A percentile compares a stretch with the other conserved stretches of the same genome.
phyloP scores from a whole-genome alignment of 2,888 invertebrate species.

The Cenopis cana region DNA sequence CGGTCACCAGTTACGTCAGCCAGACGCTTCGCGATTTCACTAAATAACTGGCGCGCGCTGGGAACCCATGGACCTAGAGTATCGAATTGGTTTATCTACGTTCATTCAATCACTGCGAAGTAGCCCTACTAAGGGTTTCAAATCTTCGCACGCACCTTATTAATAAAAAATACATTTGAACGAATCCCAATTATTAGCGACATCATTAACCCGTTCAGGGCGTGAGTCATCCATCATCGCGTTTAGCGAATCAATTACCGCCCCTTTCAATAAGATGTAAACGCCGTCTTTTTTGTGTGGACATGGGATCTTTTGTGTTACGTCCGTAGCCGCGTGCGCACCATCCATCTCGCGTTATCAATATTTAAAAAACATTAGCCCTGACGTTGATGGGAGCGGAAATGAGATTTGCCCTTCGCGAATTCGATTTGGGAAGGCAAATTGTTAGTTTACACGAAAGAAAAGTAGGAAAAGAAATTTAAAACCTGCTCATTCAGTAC shows the following conservation, averaged over 20 bases:
- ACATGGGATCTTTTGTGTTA: not conserved
- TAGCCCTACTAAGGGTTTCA: no score
- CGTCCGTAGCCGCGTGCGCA: conserved; percentile 66
- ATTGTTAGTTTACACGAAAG: conserved; percentile 11
- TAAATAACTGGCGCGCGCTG: no score
- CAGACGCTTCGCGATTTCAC: no score
- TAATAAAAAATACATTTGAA: conserved; percentile 28
- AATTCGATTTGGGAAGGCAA: conserved; percentile 19
- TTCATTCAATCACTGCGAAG: not conserved
- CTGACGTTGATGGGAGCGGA: conserved; percentile 57
- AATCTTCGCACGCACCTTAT: conserved; percentile 18
- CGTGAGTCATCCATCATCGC: conserved; percentile 72
- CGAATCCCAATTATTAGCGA: conserved; percentile 45
- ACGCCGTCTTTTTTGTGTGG: not conserved
- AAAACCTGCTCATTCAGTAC: no score
- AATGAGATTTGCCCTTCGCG: conserved; percentile 50
- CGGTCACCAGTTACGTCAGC: no score
- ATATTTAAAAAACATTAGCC: conserved; percentile 69
- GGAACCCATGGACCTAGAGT: no score
- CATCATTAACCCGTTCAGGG: conserved; percentile 69
- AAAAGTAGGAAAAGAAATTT: not conserved
- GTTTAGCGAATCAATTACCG: conserved; percentile 82
- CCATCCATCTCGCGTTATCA: conserved; percentile 82
- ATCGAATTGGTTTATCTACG: no score
- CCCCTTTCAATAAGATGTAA: conserved; percentile 3